Conservation (phyloP, 2,888 invertebrate species). For the Amaurobius ferox region DNA sequence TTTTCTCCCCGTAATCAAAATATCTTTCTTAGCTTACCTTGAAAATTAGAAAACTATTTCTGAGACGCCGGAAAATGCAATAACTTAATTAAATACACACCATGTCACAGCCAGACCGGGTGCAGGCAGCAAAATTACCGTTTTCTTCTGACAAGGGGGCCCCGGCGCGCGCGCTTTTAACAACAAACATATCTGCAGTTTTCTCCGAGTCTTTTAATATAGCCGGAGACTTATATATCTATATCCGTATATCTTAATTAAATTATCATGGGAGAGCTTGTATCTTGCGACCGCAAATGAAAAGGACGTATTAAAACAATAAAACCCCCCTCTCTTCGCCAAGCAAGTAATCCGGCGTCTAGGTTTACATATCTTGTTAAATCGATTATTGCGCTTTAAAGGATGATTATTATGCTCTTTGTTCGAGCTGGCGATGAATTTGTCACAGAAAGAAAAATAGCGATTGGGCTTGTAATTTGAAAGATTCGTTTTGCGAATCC, state of each 20-base stretch:
- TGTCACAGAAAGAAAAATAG: conserved; percentile 51
- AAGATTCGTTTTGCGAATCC: conserved; percentile 22
- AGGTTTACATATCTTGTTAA: conserved; percentile 72
- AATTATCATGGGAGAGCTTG: conserved; percentile 67
- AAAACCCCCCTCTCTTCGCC: conserved; percentile 49
- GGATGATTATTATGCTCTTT: conserved; percentile 72
- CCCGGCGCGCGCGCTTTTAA: conserved; percentile 30
- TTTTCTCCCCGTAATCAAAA: conserved; percentile 71
- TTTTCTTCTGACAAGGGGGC: conserved; percentile 60
- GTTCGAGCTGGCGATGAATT: conserved; percentile 55
- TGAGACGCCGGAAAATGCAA: conserved; percentile 61
- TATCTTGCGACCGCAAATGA: conserved; percentile 70
- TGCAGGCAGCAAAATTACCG: conserved; percentile 58
- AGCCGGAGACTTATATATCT: conserved; percentile 40
- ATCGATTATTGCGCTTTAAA: conserved; percentile 71
- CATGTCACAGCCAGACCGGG: conserved; percentile 53
- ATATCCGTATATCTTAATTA: conserved; percentile 70
- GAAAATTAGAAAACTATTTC: conserved; percentile 72
- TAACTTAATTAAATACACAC: conserved; percentile 71
- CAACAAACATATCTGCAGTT: conserved; percentile 70
- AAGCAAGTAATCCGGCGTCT: conserved; percentile 55
- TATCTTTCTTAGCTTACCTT: conserved; percentile 72
- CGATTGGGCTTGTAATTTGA: conserved; percentile 57
- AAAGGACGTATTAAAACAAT: conserved; percentile 72
- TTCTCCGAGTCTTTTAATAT: conserved; percentile 60